Conservation (phyloP, 1,140 invertebrate genomes). For the Trichogramma pretiosum region DNA sequence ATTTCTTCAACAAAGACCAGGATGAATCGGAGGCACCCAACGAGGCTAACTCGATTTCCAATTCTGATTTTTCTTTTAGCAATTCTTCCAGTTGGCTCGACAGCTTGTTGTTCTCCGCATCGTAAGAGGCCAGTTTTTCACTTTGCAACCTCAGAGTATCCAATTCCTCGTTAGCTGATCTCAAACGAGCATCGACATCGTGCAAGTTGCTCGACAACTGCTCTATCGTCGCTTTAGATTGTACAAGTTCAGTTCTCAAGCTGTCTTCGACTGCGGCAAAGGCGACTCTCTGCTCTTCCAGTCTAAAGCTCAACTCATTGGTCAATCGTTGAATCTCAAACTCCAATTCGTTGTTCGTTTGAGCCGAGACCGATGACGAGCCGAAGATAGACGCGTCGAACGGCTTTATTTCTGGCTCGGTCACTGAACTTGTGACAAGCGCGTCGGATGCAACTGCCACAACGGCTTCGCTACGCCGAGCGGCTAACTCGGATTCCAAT, state of each 20-base stretch:
- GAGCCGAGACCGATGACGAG: not conserved
- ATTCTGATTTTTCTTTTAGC: not conserved
- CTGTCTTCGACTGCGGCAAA: constrained; percentile 15
- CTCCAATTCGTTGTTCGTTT: not conserved
- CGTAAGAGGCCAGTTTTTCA: not conserved
- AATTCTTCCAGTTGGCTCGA: not conserved
- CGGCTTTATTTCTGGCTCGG: constrained; percentile 1
- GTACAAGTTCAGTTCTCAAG: constrained; percentile 17
- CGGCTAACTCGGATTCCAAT: constrained; percentile 31
- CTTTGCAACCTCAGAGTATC: constrained; percentile 5
- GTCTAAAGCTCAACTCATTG: constrained; percentile 9
- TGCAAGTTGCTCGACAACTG: too few species aligned
- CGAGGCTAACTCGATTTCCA: not conserved
- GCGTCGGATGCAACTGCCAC: constrained; percentile 30
- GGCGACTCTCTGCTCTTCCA: constrained; percentile 16
- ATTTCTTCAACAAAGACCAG: too few species aligned
- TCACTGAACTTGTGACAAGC: constrained; percentile 22
- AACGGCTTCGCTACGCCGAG: constrained; percentile 15
- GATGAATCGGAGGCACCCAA: not conserved
- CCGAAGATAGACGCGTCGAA: constrained; percentile 13
- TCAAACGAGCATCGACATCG: too few species aligned
- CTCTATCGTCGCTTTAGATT: too few species aligned
- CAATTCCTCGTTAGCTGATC: constrained; percentile 1
- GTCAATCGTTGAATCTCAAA: constrained; percentile 23
- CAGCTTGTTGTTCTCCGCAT: constrained; percentile 14